Evolutionary conservation across 2,797 vertebrate genomes (phyloP).

Genomic region (Clarias laeviceps): DNA sequence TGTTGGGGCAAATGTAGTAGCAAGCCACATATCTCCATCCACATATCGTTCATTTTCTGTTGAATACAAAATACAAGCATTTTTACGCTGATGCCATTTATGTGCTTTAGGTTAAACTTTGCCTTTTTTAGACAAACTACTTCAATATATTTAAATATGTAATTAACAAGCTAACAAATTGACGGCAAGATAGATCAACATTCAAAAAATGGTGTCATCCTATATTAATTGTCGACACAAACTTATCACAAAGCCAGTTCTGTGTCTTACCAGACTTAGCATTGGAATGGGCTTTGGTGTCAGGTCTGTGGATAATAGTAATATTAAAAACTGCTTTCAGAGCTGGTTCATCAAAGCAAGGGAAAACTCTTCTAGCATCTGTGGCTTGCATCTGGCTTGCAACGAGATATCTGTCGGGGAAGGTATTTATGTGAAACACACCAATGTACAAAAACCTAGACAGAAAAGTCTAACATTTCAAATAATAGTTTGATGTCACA

Average conservation of each 20-base stretch:
- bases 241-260: background rate
- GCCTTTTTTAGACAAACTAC: background rate
- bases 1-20: slow-evolving; percentile 61
- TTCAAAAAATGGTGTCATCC: background rate
- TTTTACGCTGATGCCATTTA: background rate
- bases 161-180: background rate
- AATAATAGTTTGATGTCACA: slow-evolving; percentile 12
- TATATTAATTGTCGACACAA: background rate
- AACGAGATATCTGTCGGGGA: slow-evolving; percentile 66
- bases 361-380: slow-evolving; percentile 72
- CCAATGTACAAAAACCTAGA: slow-evolving; percentile 11
- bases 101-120: background rate
- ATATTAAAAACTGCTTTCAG: slow-evolving; percentile 75
- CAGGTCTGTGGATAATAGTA: slow-evolving; percentile 67
- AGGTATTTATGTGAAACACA: slow-evolving; percentile 32
- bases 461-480: slow-evolving; percentile 16
- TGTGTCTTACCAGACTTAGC: background rate
- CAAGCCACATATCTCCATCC: slow-evolving; percentile 60
- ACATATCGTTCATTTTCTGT: accelerated
- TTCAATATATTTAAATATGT: background rate
- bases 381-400: slow-evolving; percentile 70
- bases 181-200: background rate
- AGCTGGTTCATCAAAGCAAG: slow-evolving; percentile 82
- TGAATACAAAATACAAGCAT: slow-evolving; percentile 18
- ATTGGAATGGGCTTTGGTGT: slow-evolving; percentile 61